Base-by-base conservation (phyloP, 1,140 invertebrate genomes). In the Apocrypta bakeri region DNA sequence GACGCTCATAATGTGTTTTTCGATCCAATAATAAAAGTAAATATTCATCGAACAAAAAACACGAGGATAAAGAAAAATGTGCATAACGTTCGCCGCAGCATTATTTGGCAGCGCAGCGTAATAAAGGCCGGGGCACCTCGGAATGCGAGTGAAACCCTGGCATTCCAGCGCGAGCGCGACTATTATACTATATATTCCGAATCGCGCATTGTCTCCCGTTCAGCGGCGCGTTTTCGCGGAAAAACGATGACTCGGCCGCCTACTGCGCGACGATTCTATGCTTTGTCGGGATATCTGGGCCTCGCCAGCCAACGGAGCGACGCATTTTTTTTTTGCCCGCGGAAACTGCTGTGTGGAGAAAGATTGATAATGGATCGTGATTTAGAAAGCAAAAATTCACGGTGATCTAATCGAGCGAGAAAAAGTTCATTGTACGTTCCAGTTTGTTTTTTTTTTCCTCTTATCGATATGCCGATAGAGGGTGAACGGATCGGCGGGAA, bases 61-160 rank as follows among this genome's bases (percentile, higher is more conserved):
- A n/a, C n/a, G n/a, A n/a, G n/a, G n/a, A n/a, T n/a, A n/a, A n/a
- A n/a, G n/a, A n/a, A n/a, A n/a, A n/a, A n/a, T n/a, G n/a, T n/a
- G n/a, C n/a, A n/a, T n/a, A n/a, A n/a, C n/a, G n/a, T n/a, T n/a
- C n/a, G n/a, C n/a, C n/a, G n/a, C n/a, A n/a, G n/a, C n/a, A n/a
- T 9, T 61, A 3, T 61, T 1, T n/a, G 4, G 56, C 56, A n/a
- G 56, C 56, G 56, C 12, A 61, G 12, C 17, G 3, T 37, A 37
- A 37, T 37, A 37, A 37, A 37, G 33, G 9, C 4, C 56, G n/a
- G 71, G 1, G 4, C 7, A 24, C 27, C 17, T 64, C n/a, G 66
- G 63, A 71, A 79, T 48, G 77, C 66, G 25, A 31, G 17, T 56
- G 64, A 79, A 79, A 79, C 17, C 76, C 37, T 31, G 75, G 75